phyloP scores from a whole-genome alignment of 2,113 vertebrate genomes.

The Zosterops borbonicus region DNA sequence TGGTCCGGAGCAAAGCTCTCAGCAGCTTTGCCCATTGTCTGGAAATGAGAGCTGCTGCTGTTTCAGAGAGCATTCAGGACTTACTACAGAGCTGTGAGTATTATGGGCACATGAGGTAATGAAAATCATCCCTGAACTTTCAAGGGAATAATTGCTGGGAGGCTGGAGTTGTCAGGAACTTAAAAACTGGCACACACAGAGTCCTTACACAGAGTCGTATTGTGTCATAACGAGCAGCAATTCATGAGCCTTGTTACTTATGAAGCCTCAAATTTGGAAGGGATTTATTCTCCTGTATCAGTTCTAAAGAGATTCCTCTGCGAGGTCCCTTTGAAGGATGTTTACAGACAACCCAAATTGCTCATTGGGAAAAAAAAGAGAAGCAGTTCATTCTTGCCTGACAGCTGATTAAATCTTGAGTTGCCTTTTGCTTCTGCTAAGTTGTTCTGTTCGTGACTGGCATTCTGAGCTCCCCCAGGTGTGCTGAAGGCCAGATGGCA shows the following conservation, averaged over 20 bases:
- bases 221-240: background rate
- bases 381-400: background rate
- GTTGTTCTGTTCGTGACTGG: background rate
- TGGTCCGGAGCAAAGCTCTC: slow-evolving; percentile 85
- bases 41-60: slow-evolving; percentile 72
- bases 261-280: background rate
- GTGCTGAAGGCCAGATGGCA: slow-evolving; percentile 50
- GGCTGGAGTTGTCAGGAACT: background rate
- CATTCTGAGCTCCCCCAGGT: slow-evolving; percentile 26
- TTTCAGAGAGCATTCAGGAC: slow-evolving; percentile 75
- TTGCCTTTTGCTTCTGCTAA: slow-evolving; percentile 16
- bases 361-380: background rate
- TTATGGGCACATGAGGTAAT: background rate
- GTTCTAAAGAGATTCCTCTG: background rate
- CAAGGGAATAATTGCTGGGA: background rate
- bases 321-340: slow-evolving; percentile 1
- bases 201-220: background rate
- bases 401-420: slow-evolving; percentile 4
- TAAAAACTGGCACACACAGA: background rate
- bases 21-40: slow-evolving; percentile 87
- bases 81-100: slow-evolving; percentile 77
- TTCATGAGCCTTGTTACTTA: background rate
- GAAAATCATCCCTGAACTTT: background rate
- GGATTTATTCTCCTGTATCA: background rate
- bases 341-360: background rate